Conservation (phyloP, 1,140 invertebrate species). For the Physella acuta region DNA sequence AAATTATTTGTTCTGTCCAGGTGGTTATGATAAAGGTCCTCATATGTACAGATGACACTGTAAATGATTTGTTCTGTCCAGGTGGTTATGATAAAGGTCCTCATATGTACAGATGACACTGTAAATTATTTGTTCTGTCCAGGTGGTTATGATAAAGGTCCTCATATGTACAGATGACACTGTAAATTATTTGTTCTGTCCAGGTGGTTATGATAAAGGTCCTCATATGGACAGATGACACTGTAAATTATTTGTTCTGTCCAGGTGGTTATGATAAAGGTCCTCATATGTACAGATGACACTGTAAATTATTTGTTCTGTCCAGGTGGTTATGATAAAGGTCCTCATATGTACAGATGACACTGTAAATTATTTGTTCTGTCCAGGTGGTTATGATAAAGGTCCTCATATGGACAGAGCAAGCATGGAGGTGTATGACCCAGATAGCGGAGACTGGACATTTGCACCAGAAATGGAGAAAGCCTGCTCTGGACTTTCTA, state of each 20-base stretch:
- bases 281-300: no score
- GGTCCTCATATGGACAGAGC: constrained; percentile 54
- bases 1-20: no score
- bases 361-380: constrained; percentile 7
- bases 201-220: constrained; percentile 55
- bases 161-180: constrained; percentile 56
- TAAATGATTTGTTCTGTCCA: no score
- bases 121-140: no score
- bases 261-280: no score
- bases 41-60: constrained; percentile 57
- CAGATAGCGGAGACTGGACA: constrained; percentile 51
- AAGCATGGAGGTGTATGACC: constrained; percentile 56
- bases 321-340: no score
- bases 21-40: constrained; percentile 53
- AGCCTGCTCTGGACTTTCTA: constrained; percentile 50
- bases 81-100: constrained; percentile 55
- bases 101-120: constrained; percentile 55
- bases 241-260: no score
- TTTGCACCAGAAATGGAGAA: constrained; percentile 59
- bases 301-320: no score
- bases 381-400: constrained; percentile 54
- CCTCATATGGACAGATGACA: constrained; percentile 55
- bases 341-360: constrained; percentile 53
- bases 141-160: constrained; percentile 55
- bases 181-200: no score